Conservation (phyloP, 2,113 vertebrate genomes). For the Gymnocephalus cernua region DNA sequence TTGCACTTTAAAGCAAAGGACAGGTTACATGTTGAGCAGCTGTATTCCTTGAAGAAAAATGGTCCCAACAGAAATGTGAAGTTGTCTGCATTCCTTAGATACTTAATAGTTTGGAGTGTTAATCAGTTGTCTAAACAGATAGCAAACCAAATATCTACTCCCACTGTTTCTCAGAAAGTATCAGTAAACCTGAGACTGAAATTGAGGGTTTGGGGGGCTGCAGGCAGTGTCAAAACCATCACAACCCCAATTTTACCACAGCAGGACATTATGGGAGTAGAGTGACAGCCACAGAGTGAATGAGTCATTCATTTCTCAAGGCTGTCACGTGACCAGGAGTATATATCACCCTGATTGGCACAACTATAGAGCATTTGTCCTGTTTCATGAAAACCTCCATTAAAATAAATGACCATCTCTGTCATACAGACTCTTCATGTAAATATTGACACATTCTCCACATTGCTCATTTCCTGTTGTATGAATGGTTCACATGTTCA, state of each 20-base stretch:
- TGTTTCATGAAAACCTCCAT: constrained; percentile 41
- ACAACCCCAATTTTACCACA: constrained; percentile 18
- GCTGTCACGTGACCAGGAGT: constrained; percentile 5
- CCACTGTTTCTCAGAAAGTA: neutral
- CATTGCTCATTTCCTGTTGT: constrained; percentile 66
- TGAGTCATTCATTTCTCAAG: constrained; percentile 20
- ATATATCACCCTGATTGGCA: constrained; percentile 35
- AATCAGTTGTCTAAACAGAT: constrained; percentile 47
- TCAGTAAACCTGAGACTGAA: constrained; percentile 20
- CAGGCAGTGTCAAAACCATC: constrained; percentile 2
- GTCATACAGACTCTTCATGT: constrained; percentile 40
- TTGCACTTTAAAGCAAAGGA: constrained; percentile 7
- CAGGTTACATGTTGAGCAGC: constrained; percentile 28
- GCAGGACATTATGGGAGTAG: constrained; percentile 18
- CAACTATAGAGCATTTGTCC: constrained; percentile 31
- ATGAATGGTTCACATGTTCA: constrained; percentile 64
- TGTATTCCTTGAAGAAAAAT: constrained; percentile 44
- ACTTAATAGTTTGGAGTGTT: constrained; percentile 41
- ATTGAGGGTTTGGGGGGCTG: neutral
- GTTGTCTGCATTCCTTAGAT: constrained; percentile 56
- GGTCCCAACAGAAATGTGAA: constrained; percentile 32
- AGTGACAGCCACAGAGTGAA: constrained; percentile 22
- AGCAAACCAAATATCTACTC: constrained; percentile 27
- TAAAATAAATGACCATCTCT: constrained; percentile 41
- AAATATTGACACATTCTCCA: constrained; percentile 74